Conservation (phyloP, 2,888 invertebrate species). For the Oxytorus armatus region DNA sequence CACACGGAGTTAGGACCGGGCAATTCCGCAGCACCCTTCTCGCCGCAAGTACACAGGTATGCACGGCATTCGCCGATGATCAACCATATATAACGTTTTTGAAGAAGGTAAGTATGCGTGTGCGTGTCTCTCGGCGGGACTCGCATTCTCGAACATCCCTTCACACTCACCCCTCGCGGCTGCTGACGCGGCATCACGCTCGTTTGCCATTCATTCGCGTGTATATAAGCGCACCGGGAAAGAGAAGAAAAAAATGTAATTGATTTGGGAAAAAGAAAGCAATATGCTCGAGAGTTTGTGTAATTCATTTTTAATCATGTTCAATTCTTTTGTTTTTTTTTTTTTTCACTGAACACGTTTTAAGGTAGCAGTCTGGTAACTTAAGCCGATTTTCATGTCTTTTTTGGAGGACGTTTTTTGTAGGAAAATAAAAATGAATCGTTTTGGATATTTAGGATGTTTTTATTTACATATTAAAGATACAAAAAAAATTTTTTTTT, state of each 20-base stretch:
- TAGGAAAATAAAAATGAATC: no score
- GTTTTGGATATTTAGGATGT: no score
- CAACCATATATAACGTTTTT: slow-evolving; percentile 52
- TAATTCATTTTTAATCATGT: neutral
- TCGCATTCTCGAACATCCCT: slow-evolving; percentile 29
- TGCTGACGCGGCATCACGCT: slow-evolving; percentile 38
- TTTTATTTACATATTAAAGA: no score
- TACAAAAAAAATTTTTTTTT: no score
- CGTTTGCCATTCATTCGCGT: slow-evolving; percentile 41
- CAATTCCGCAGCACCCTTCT: slow-evolving; percentile 51
- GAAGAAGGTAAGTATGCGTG: slow-evolving; percentile 52
- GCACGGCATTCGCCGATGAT: slow-evolving; percentile 73
- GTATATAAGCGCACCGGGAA: neutral
- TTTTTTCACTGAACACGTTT: neutral
- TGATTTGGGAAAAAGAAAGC: neutral
- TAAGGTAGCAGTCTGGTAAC: no score
- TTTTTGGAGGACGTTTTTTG: no score
- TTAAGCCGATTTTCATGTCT: no score
- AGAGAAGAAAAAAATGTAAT: neutral
- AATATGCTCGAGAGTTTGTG: neutral
- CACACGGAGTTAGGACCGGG: slow-evolving; percentile 58
- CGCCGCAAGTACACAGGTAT: slow-evolving; percentile 69
- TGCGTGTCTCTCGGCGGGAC: slow-evolving; percentile 55
- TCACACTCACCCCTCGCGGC: slow-evolving; percentile 22
- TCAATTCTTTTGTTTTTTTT: neutral